A percentile compares a stretch with the other conserved stretches of the same genome.
phyloP scores from a whole-genome alignment of 2,797 vertebrate genomes.

The Pipistrellus pipistrellus region DNA sequence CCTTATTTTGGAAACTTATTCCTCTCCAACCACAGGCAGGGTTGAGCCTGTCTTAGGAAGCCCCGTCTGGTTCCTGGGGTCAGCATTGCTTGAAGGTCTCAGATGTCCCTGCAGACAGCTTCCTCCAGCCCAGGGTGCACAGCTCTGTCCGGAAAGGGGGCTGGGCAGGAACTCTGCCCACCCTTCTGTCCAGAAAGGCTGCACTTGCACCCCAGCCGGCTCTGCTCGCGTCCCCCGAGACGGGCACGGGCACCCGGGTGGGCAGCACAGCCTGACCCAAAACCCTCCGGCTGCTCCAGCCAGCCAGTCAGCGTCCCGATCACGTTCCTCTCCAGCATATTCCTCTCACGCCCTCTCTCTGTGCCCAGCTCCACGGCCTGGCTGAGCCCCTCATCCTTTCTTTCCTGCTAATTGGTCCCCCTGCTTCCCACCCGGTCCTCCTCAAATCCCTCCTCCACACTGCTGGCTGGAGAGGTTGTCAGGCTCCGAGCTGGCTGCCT shows the following conservation, averaged over 20 bases:
- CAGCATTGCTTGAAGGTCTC: background rate
- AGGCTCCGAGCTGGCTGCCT: background rate
- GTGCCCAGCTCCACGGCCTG: background rate
- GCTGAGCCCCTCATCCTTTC: background rate
- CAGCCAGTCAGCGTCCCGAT: background rate
- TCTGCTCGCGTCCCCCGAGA: background rate
- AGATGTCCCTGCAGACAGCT: background rate
- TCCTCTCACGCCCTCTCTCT: background rate
- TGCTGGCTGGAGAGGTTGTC: background rate
- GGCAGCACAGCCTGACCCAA: background rate
- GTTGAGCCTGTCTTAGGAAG: constrained; percentile 2
- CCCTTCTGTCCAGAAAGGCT: background rate
- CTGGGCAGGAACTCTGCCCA: background rate
- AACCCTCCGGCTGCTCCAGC: background rate
- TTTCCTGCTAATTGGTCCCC: constrained; percentile 74
- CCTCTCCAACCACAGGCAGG: background rate
- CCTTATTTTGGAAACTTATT: constrained; percentile 47
- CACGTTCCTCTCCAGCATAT: background rate
- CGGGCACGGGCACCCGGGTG: background rate
- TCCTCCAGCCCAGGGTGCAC: background rate
- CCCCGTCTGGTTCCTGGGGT: background rate
- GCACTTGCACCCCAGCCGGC: rapidly evolving
- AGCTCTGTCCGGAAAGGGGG: background rate
- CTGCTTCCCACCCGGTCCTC: constrained; percentile 66
- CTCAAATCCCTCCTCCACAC: constrained; percentile 53